Percentiles rank a stretch among this genome's conserved stretches.
These are phyloP conservation scores for Sebastes kiyomatsui DNA, from an alignment of 2,797 vertebrate species.

Conservation along the genomic window DNA sequence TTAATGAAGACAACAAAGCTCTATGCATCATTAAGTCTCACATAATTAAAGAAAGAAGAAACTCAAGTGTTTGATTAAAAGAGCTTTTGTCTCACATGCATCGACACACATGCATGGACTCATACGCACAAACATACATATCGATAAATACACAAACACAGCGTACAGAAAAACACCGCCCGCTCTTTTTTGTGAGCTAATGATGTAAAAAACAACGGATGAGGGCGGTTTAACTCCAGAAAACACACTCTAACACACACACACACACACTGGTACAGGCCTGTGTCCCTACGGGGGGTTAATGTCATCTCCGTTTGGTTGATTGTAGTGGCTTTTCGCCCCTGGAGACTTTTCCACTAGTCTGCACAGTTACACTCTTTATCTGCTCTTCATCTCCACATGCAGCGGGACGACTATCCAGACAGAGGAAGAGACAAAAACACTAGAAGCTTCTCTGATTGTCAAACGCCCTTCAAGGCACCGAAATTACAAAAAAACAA, in stretches of 20 bases:
- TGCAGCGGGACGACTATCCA: background rate
- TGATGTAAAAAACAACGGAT: constrained; percentile 60
- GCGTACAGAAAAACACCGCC: background rate
- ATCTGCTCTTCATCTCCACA: constrained; percentile 54
- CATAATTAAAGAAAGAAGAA: constrained; percentile 78
- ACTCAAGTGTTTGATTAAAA: constrained; percentile 77
- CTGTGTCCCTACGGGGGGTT: constrained; percentile 61
- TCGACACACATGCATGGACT: background rate
- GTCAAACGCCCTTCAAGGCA: background rate
- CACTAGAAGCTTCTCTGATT: background rate
- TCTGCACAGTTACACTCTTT: constrained; percentile 50
- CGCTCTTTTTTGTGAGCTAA: constrained; percentile 53
- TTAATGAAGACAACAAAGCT: constrained; percentile 71
- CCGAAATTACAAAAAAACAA: background rate
- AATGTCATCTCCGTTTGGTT: constrained; percentile 67
- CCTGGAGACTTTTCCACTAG: constrained; percentile 63
- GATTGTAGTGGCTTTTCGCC: constrained; percentile 72
- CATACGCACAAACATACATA: background rate
- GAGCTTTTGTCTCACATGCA: constrained; percentile 50
- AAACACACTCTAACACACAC: constrained; percentile 10
- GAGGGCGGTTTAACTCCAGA: constrained; percentile 45
- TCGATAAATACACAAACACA: background rate
- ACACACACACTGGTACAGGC: constrained; percentile 12
- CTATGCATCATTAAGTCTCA: constrained; percentile 69
- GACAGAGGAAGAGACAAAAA: background rate